A percentile compares a stretch with the other conserved stretches of the same genome.
phyloP scores from a whole-genome alignment of 2,113 vertebrate genomes.

The Coregonus clupeaformis region DNA sequence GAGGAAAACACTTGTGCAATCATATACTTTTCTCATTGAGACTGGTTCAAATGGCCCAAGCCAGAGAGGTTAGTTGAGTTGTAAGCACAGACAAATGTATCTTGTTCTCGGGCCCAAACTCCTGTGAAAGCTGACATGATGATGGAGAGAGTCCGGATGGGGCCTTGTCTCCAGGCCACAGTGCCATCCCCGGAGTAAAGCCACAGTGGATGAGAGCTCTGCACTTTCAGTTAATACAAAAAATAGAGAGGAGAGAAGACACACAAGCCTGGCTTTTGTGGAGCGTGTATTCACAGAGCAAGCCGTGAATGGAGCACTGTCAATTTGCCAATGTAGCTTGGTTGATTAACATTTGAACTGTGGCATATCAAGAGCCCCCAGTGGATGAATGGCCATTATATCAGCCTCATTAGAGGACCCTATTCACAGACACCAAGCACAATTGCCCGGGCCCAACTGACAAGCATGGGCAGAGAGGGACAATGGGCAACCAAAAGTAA shows the following conservation, averaged over 20 bases:
- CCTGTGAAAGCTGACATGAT: slow-evolving; percentile 66
- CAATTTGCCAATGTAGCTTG: slow-evolving; percentile 72
- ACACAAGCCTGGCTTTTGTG: slow-evolving; percentile 60
- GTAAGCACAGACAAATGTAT: slow-evolving; percentile 53
- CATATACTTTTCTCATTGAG: slow-evolving; percentile 28
- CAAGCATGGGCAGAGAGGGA: slow-evolving; percentile 49
- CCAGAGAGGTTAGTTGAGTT: slow-evolving; percentile 38
- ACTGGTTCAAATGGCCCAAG: slow-evolving; percentile 21
- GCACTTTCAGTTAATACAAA: slow-evolving; percentile 48
- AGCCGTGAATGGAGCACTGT: slow-evolving; percentile 66
- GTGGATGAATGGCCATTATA: slow-evolving; percentile 72
- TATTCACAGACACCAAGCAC: slow-evolving; percentile 69
- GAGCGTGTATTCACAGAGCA: no score
- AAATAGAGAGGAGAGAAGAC: slow-evolving; percentile 34
- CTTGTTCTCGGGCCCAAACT: slow-evolving; percentile 58
- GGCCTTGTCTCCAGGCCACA: slow-evolving; percentile 47
- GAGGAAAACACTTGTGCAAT: slow-evolving; percentile 15
- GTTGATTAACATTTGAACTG: slow-evolving; percentile 77
- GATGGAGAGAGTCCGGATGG: slow-evolving; percentile 70
- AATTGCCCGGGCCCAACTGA: slow-evolving; percentile 65
- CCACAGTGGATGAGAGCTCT: slow-evolving; percentile 44
- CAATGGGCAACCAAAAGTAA: slow-evolving; percentile 21
- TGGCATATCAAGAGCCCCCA: slow-evolving; percentile 47
- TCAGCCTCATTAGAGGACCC: slow-evolving; percentile 65
- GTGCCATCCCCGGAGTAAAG: slow-evolving; percentile 26